Evolutionary conservation across 1,140 invertebrate species (phyloP).

Genomic region (Hestina assimilis): DNA sequence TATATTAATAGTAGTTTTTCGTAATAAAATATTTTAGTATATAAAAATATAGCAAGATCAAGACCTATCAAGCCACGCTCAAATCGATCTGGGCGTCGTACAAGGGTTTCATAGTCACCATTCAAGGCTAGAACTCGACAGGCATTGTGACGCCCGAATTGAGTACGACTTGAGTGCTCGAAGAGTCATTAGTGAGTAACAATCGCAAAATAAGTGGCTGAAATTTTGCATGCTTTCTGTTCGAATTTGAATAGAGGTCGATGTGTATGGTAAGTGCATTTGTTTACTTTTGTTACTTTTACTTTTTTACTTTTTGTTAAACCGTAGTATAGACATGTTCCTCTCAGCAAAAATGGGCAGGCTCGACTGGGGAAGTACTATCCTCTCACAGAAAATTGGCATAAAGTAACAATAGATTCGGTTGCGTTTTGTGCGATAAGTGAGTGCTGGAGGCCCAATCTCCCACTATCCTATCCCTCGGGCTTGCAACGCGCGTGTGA

Average conservation of each 20-base stretch:
- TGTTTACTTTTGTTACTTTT: too few relatives aligned
- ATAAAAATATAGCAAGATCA: slow-evolving; percentile 23
- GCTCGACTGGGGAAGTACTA: too few relatives aligned
- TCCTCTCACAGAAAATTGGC: too few relatives aligned
- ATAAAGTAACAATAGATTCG: too few relatives aligned
- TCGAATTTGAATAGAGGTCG: background rate
- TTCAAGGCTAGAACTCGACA: slow-evolving; percentile 49
- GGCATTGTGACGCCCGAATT: slow-evolving; percentile 49
- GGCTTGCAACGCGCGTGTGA: too few relatives aligned
- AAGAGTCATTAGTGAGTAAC: slow-evolving; percentile 35
- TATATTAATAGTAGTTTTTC: too few relatives aligned
- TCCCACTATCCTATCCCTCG: too few relatives aligned
- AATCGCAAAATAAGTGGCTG: slow-evolving; percentile 31
- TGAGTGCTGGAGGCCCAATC: too few relatives aligned
- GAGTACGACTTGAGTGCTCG: slow-evolving; percentile 27
- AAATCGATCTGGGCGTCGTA: slow-evolving; percentile 54
- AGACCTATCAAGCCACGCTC: slow-evolving; percentile 26
- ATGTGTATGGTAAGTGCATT: background rate
- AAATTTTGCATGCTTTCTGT: slow-evolving; percentile 19
- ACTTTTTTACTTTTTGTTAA: too few relatives aligned
- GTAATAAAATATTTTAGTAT: background rate
- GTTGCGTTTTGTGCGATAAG: too few relatives aligned
- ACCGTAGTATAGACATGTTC: too few relatives aligned
- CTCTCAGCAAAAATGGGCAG: too few relatives aligned
- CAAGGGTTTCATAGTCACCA: slow-evolving; percentile 50